phyloP scores from a whole-genome alignment of 2,797 vertebrate genomes.

The Apogon hyalosoma region DNA sequence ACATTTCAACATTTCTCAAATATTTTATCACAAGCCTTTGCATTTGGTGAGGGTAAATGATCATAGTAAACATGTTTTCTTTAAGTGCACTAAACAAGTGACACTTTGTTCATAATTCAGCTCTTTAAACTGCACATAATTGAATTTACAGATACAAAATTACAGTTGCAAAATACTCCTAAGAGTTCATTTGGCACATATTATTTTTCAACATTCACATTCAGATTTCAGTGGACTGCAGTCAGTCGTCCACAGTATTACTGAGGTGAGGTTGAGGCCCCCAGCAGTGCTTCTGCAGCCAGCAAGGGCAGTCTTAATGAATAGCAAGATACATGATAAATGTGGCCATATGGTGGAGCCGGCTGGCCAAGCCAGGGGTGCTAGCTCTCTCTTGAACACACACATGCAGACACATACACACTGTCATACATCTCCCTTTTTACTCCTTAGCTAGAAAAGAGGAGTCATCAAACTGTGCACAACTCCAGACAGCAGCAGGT shows the following conservation, averaged over 20 bases:
- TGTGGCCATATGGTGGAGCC: conserved; percentile 86
- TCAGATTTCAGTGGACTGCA: conserved; percentile 56
- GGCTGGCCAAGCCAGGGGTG: conserved; percentile 83
- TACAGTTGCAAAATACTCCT: neutral
- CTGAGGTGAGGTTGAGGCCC: conserved; percentile 73
- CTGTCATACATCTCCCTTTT: conserved; percentile 50
- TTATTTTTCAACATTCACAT: conserved; percentile 43
- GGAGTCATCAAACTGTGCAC: conserved; percentile 73
- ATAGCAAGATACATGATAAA: conserved; percentile 86
- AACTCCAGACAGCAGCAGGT: conserved; percentile 76
- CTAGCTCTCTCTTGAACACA: conserved; percentile 67
- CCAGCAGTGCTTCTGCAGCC: conserved; percentile 79
- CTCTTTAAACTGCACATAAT: too few relatives aligned
- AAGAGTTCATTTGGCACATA: conserved; percentile 9
- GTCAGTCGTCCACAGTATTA: conserved; percentile 51
- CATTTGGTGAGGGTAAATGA: neutral
- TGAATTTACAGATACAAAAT: too few relatives aligned
- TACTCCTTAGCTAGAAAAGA: conserved; percentile 67
- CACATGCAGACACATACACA: conserved; percentile 29
- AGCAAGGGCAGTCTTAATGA: conserved; percentile 87
- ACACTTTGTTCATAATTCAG: too few relatives aligned
- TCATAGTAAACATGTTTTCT: too few relatives aligned
- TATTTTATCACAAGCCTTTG: neutral
- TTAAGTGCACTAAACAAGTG: too few relatives aligned
- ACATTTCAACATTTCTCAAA: neutral